Evolutionary conservation across 2,113 vertebrate species (phyloP).

Genomic region (Chaenocephalus aceratus): DNA sequence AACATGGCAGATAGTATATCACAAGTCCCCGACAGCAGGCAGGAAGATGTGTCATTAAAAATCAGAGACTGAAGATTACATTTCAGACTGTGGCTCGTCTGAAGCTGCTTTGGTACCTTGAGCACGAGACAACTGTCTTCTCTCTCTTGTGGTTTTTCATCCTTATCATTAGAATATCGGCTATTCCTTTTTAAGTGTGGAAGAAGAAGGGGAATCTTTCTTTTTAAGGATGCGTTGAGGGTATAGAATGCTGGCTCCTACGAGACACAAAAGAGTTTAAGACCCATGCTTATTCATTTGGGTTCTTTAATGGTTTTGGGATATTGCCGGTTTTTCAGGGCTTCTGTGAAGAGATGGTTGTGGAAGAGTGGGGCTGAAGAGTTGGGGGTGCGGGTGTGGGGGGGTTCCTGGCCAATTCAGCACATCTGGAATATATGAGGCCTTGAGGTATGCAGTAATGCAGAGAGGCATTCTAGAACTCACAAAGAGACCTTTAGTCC

Average conservation of each 20-base stretch:
- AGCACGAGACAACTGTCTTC: constrained; percentile 35
- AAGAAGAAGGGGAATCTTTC: constrained; percentile 17
- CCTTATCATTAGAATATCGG: constrained; percentile 69
- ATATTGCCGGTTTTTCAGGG: constrained; percentile 73
- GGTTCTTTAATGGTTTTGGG: constrained; percentile 72
- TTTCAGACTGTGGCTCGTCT: constrained; percentile 53
- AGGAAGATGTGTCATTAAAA: constrained; percentile 64
- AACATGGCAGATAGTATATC: constrained; percentile 72
- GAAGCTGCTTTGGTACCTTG: constrained; percentile 29
- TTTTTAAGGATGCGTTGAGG: constrained; percentile 28
- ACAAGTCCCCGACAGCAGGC: constrained; percentile 43
- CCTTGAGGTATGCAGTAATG: constrained; percentile 87
- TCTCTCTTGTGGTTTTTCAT: constrained; percentile 64
- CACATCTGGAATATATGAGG: constrained; percentile 89
- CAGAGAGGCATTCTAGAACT: constrained; percentile 83
- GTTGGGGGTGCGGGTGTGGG: neutral
- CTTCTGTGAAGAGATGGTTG: constrained; percentile 72
- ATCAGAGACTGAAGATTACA: constrained; percentile 62
- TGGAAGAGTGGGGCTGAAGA: constrained; percentile 49
- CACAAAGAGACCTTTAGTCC: constrained; percentile 84
- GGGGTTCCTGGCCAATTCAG: constrained; percentile 77
- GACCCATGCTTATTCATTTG: constrained; percentile 60
- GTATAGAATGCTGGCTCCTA: constrained; percentile 31
- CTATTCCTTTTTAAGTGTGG: constrained; percentile 32
- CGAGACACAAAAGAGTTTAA: constrained; percentile 42